Conservation (phyloP, 2,113 vertebrate genomes). For the Ranitomeya variabilis region DNA sequence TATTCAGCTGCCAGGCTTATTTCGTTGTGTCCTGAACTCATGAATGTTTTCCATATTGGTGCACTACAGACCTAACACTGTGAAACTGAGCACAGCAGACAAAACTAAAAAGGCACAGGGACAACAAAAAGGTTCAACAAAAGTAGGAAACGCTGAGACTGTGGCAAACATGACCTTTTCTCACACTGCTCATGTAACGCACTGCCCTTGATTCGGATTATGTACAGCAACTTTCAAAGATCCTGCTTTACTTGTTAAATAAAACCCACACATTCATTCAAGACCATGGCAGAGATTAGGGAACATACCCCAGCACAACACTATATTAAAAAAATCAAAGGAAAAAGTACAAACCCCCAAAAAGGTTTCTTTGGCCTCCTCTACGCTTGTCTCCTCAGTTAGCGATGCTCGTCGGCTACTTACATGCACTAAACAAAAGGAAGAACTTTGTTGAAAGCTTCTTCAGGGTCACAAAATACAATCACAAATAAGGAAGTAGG, state of each 20-base stretch:
- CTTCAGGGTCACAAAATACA: neutral
- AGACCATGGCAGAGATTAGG: neutral
- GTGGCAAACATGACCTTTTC: neutral
- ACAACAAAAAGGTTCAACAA: neutral
- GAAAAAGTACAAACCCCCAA: constrained; percentile 74
- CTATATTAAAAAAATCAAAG: neutral
- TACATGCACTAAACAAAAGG: constrained; percentile 70
- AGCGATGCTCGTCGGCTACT: constrained; percentile 75
- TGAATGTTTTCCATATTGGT: neutral
- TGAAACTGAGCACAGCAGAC: neutral
- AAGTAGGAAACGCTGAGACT: neutral
- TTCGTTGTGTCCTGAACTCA: too few species aligned
- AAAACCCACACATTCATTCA: neutral
- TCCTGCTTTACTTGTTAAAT: neutral
- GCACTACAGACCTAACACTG: neutral
- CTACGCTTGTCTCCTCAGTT: constrained; percentile 80
- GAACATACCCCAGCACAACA: neutral
- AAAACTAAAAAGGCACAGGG: neutral
- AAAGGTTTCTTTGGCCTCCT: constrained; percentile 82
- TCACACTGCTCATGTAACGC: constrained; percentile 17
- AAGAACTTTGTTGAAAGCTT: neutral
- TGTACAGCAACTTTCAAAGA: neutral
- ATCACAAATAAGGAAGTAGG: too few species aligned
- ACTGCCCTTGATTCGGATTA: neutral
- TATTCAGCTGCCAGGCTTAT: too few species aligned